phyloP scores from a whole-genome alignment of 2,888 invertebrate genomes.

The Caenorhabditis sp. region DNA sequence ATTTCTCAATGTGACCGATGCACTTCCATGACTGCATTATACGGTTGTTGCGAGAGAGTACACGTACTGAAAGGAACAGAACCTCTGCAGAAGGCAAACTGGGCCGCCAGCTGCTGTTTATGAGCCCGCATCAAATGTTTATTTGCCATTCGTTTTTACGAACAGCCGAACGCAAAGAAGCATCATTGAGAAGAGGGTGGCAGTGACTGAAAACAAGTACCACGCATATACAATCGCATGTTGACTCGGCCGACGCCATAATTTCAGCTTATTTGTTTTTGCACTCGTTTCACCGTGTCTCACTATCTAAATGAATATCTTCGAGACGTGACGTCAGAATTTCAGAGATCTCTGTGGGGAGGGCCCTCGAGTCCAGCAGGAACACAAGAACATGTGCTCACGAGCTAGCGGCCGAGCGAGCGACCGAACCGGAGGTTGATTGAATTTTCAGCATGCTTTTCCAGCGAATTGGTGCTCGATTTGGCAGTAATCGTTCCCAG shows the following conservation, averaged over 20 bases:
- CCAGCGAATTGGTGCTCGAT: background rate
- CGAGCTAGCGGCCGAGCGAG: background rate
- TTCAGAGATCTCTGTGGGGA: constrained; percentile 7
- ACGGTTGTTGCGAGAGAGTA: constrained; percentile 36
- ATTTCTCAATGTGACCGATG: background rate
- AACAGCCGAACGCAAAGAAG: constrained; percentile 39
- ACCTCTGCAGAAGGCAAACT: constrained; percentile 13
- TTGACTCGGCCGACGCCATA: constrained; percentile 23
- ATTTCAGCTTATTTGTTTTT: constrained; percentile 47
- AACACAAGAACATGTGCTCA: constrained; percentile 10
- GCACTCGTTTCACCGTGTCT: constrained; percentile 19
- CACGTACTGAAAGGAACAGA: constrained; percentile 5
- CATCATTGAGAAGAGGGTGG: constrained; percentile 25
- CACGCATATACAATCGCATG: constrained; percentile 16
- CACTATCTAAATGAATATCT: constrained; percentile 2
- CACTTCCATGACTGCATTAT: constrained; percentile 44
- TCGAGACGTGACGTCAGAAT: constrained; percentile 1
- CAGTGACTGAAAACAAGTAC: constrained; percentile 16
- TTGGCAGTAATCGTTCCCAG: constrained; percentile 5
- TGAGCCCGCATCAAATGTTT: constrained; percentile 28
- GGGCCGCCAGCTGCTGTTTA: constrained; percentile 26
- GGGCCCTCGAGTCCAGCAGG: background rate
- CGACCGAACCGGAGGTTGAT: background rate
- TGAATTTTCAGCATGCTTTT: constrained; percentile 10
- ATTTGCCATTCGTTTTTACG: constrained; percentile 28